phyloP scores from a whole-genome alignment of 1,140 invertebrate species.

The Polypedilum pembai region DNA sequence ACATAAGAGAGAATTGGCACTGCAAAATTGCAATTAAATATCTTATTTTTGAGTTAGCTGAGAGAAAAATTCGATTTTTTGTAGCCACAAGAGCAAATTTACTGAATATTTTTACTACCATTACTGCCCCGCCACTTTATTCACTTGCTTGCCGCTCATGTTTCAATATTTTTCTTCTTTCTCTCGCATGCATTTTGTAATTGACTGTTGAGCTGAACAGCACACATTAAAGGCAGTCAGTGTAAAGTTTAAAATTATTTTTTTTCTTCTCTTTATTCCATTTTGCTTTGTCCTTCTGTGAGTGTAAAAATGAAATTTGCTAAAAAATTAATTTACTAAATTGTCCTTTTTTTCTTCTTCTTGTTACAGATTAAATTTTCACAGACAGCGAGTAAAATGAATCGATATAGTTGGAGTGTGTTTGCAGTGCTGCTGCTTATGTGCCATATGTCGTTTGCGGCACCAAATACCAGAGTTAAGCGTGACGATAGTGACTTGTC shows the following conservation, averaged over 20 bases:
- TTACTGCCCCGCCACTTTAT: too few species aligned
- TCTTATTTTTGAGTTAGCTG: not conserved
- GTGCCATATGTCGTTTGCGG: conserved; percentile 22
- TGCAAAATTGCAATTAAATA: not conserved
- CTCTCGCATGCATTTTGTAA: conserved; percentile 4
- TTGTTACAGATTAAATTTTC: not conserved
- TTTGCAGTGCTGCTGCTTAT: not conserved
- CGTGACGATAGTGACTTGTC: conserved; percentile 32
- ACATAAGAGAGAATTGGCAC: not conserved
- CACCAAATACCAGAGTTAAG: conserved; percentile 33
- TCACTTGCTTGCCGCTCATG: not conserved
- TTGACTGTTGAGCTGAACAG: not conserved
- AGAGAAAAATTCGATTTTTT: not conserved
- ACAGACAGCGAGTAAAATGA: not conserved
- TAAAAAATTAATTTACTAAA: not conserved
- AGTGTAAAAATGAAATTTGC: not conserved
- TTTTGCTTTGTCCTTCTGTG: not conserved
- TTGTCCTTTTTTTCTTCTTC: not conserved
- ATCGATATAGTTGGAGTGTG: conserved; percentile 27
- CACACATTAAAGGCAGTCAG: not conserved
- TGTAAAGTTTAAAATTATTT: not conserved
- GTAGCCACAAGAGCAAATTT: not conserved
- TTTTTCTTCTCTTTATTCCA: not conserved
- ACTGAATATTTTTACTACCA: too few species aligned
- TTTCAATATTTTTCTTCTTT: not conserved